These are phyloP conservation scores for Clarias magur DNA, from an alignment of 2,113 vertebrate species.

Conservation along the genomic window DNA sequence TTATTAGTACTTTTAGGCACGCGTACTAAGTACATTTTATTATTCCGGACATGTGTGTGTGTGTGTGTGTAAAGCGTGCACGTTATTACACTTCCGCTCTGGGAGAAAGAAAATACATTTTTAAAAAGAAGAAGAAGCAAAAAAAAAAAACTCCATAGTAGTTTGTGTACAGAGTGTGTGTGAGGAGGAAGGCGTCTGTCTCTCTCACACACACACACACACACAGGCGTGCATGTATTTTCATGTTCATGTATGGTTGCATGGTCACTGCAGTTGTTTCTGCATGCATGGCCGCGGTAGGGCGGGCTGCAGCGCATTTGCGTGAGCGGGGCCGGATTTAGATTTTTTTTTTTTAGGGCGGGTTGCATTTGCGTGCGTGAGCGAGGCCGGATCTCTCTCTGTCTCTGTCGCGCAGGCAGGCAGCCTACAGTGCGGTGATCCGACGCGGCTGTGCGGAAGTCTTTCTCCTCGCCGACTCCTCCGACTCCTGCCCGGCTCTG, in stretches of 20 bases:
- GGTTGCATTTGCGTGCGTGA: slow-evolving; percentile 65
- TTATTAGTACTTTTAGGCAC: background rate
- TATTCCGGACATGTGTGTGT: background rate
- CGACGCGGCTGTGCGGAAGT: slow-evolving; percentile 75
- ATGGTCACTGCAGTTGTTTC: slow-evolving; percentile 39
- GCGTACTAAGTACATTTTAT: background rate
- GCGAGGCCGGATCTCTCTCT: slow-evolving; percentile 59
- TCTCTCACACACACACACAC: background rate
- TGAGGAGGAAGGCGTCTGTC: background rate
- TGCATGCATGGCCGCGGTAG: slow-evolving; percentile 45
- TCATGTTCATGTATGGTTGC: slow-evolving; percentile 54
- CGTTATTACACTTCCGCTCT: background rate
- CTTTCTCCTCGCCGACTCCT: slow-evolving; percentile 62
- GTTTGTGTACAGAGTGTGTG: too few species aligned
- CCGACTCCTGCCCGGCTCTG: slow-evolving; percentile 51
- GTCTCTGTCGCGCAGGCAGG: background rate
- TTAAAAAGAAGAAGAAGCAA: too few species aligned
- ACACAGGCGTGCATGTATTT: slow-evolving; percentile 37
- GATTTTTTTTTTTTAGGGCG: slow-evolving; percentile 13
- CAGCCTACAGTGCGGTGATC: slow-evolving; percentile 62
- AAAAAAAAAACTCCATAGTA: too few species aligned
- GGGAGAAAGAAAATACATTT: background rate
- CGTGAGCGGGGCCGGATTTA: slow-evolving; percentile 63
- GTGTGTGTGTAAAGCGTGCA: background rate
- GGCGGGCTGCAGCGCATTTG: slow-evolving; percentile 56